phyloP scores from a whole-genome alignment of 1,140 invertebrate species.

The Platyura marginata region DNA sequence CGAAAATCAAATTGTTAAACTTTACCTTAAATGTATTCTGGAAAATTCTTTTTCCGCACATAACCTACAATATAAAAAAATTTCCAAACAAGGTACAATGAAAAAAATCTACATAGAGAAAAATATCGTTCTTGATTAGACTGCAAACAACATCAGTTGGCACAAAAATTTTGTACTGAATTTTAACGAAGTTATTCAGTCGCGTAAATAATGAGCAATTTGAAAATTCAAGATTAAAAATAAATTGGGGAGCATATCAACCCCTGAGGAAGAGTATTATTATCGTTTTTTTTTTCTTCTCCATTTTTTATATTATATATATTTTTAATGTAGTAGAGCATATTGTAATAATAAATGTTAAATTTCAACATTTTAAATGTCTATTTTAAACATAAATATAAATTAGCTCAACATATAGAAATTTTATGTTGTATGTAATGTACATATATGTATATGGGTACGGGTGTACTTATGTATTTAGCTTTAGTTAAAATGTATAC shows the following conservation, averaged over 20 bases:
- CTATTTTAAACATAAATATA: background rate
- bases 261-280: background rate
- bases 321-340: background rate
- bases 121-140: background rate
- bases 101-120: background rate
- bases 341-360: background rate
- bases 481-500: background rate
- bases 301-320: background rate
- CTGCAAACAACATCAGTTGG: background rate
- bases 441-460: too few relatives aligned
- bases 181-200: background rate
- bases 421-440: too few relatives aligned
- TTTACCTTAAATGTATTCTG: too few relatives aligned
- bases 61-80: too few relatives aligned
- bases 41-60: too few relatives aligned
- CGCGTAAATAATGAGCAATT: background rate
- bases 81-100: too few relatives aligned
- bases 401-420: too few relatives aligned
- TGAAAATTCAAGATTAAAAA: background rate
- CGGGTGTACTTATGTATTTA: too few relatives aligned
- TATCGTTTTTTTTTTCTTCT: background rate
- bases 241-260: background rate
- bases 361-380: background rate
- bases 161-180: background rate
- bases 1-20: too few relatives aligned